These are phyloP conservation scores for Vannuccia rotundouncinata DNA, from an alignment of 2,888 invertebrate genomes.

Conservation along the genomic window DNA sequence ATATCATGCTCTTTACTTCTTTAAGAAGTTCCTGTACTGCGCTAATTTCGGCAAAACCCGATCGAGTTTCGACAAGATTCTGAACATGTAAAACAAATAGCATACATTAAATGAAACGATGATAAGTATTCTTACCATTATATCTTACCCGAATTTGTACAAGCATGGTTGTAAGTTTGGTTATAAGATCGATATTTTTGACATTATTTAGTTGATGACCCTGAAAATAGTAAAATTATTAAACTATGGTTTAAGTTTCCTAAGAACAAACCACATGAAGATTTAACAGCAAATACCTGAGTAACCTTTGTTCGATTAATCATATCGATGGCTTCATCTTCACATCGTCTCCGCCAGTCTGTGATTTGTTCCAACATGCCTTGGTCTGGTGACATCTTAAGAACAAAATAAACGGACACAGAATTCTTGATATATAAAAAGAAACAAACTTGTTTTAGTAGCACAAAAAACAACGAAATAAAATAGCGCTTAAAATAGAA, in stretches of 20 bases:
- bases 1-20: not conserved
- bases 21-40: not conserved
- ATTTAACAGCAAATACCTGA: not conserved
- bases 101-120: not conserved
- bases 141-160: not conserved
- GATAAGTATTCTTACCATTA: not conserved
- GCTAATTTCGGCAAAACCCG: not conserved
- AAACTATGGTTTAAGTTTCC: not conserved
- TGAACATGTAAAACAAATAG: not conserved
- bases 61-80: constrained; percentile 1
- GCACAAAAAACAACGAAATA: too few species aligned
- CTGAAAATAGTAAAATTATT: not conserved
- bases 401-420: too few species aligned
- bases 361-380: constrained; percentile 13
- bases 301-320: not conserved
- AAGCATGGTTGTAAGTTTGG: not conserved
- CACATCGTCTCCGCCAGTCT: not conserved
- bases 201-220: not conserved
- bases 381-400: not conserved
- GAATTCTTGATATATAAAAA: too few species aligned
- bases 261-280: not conserved
- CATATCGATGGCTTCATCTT: constrained; percentile 8
- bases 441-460: too few species aligned
- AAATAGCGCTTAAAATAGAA: too few species aligned
- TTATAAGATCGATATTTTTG: not conserved